Conservation (phyloP, 2,113 vertebrate genomes). For the Plectropomus leopardus region DNA sequence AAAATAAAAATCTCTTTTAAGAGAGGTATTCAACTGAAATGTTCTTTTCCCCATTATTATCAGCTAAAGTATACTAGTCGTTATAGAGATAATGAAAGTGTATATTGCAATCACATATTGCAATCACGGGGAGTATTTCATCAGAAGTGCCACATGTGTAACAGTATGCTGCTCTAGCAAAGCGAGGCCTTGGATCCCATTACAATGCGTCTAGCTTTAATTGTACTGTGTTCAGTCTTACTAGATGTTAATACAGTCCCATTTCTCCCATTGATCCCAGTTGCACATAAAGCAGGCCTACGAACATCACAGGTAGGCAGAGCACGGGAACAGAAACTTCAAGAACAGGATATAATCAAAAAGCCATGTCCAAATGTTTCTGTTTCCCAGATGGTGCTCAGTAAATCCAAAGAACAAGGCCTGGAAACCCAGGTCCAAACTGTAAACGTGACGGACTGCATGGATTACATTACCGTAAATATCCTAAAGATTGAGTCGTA, state of each 20-base stretch:
- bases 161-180: not conserved
- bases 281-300: not conserved
- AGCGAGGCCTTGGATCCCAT: not conserved
- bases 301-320: not conserved
- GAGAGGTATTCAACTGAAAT: not conserved
- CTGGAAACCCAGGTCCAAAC: conserved; percentile 20
- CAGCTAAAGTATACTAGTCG: not conserved
- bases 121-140: conserved; percentile 32
- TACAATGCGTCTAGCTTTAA: not conserved
- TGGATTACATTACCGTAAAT: conserved; percentile 77
- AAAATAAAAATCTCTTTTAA: not conserved
- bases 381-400: not conserved
- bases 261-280: not conserved
- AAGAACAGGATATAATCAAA: conserved; percentile 25
- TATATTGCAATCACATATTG: not conserved
- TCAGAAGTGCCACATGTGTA: conserved; percentile 8
- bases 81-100: not conserved
- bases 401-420: conserved; percentile 26
- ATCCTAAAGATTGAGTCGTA: not conserved
- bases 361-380: not conserved
- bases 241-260: not conserved
- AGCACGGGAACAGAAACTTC: not conserved
- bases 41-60: not conserved
- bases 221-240: not conserved
- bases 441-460: conserved; percentile 79